These are phyloP conservation scores for Poeciliopsis retropinna DNA, from an alignment of 2,113 vertebrate genomes.

Conservation along the genomic window DNA sequence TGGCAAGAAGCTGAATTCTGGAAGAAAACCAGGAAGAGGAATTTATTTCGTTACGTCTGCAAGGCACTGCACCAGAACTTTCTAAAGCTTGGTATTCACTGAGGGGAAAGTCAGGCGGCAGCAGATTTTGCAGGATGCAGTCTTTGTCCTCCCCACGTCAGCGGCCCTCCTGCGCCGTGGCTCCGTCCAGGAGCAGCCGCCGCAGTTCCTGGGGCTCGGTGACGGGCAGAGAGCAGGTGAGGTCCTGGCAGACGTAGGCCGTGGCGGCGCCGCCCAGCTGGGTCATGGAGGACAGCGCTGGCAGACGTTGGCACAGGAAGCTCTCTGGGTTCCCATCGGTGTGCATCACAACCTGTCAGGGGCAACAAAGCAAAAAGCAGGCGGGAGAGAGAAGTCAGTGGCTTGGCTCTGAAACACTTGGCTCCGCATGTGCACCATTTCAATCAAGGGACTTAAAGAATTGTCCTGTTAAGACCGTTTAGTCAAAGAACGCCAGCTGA, in stretches of 20 bases:
- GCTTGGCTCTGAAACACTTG: not conserved
- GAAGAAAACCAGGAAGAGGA: not conserved
- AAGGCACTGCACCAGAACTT: not conserved
- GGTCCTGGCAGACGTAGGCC: constrained; percentile 88
- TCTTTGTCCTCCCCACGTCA: constrained; percentile 1
- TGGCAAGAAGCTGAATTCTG: not conserved
- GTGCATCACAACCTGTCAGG: constrained; percentile 87
- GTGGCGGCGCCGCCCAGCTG: constrained; percentile 82
- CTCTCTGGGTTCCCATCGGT: constrained; percentile 78
- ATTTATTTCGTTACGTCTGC: not conserved
- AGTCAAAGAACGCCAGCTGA: not conserved
- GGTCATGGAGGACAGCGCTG: constrained; percentile 82
- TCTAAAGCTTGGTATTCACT: not conserved
- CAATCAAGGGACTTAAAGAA: not conserved
- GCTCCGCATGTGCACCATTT: not conserved
- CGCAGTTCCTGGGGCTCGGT: constrained; percentile 85
- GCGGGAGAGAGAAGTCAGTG: not conserved
- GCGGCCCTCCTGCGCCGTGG: not conserved
- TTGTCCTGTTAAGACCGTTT: not conserved
- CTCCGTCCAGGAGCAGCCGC: constrained; percentile 78
- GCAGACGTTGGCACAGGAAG: constrained; percentile 87
- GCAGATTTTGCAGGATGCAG: not conserved
- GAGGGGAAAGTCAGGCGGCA: not conserved
- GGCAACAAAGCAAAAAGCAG: not conserved
- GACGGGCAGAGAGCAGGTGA: constrained; percentile 87